Evolutionary conservation across 2,113 vertebrate species (phyloP), one percentile per base, ranked within the genome.

Genomic region (Lanius collurio): DNA sequence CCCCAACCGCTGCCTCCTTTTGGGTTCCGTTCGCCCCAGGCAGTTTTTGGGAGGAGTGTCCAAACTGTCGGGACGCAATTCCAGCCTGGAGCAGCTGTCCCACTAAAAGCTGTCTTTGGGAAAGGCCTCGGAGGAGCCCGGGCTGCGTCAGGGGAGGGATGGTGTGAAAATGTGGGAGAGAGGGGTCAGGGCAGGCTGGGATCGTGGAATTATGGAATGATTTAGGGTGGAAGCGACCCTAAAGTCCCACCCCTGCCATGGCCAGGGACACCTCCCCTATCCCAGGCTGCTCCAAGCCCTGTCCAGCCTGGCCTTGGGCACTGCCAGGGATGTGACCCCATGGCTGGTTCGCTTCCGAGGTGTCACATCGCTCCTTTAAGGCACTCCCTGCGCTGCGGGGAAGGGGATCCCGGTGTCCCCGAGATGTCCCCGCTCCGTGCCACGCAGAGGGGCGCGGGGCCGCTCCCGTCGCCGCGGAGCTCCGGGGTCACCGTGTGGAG

Each of bases 91-190:
- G 89, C 86, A 88, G 87, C 49, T 67, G 79, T 93, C 91, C 97
- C 97, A 97, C 76, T 96, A 97, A 97, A 97, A 62, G 44, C 56
- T 93, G 78, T 64, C 67, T 95, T 89, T 56, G 31, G 95, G 78
- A 73, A 33, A 65, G 55, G 42, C 62, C 57, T 68, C 7, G 47
- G 50, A 19, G 39, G 30, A 65, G 26, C 18, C 16, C 1, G 59
- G 83, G 49, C 71, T 62, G 35, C 1, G 8, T 3, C 30, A 1
- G 63, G 33, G 55, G 9, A 20, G 6, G 1, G 30, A 1, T 0
- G 9, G 7, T 2, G 4, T 7, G 67, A 11, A 12, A 41, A 44
- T 2, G 14, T 4, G 76, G 42, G 27, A 12, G 26, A 14, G 22
- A 4, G 31, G 33, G 5, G 15, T 20, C 44, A 20, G 44, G 44